phyloP scores from a whole-genome alignment of 2,888 invertebrate genomes.

The Suillia variegata region DNA sequence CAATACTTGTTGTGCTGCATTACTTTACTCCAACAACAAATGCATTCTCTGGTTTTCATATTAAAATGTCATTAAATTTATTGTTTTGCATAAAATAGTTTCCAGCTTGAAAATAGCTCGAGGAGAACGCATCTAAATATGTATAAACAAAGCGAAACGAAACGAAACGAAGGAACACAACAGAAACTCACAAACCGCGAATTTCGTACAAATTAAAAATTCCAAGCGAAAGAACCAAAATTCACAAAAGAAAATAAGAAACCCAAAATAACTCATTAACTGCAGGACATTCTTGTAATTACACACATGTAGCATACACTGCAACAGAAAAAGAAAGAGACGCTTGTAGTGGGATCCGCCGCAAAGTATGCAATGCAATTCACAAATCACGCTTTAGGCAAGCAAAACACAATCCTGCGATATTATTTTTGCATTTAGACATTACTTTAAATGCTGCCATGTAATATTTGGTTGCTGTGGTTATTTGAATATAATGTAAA shows the following conservation, averaged over 20 bases:
- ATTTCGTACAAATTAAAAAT: conserved; percentile 51
- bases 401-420: conserved; percentile 42
- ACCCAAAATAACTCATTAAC: conserved; percentile 53
- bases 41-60: conserved; percentile 20
- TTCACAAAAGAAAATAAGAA: conserved; percentile 36
- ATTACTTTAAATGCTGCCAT: not conserved
- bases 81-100: conserved; percentile 25
- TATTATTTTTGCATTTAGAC: conserved; percentile 22
- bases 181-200: conserved; percentile 26
- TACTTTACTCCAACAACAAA: no score
- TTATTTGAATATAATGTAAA: no score
- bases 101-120: conserved; percentile 4
- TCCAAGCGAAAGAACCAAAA: conserved; percentile 41
- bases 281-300: conserved; percentile 50
- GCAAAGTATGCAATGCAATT: conserved; percentile 57
- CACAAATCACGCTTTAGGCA: conserved; percentile 57
- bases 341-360: conserved; percentile 32
- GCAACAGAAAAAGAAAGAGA: no score
- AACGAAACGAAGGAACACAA: conserved; percentile 30
- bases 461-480: no score
- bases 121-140: not conserved
- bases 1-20: no score
- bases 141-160: not conserved
- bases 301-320: conserved; percentile 23
- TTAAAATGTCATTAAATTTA: conserved; percentile 40